Base-by-base conservation (phyloP, 2,888 invertebrate species). In the Azorinus chamasolen region DNA sequence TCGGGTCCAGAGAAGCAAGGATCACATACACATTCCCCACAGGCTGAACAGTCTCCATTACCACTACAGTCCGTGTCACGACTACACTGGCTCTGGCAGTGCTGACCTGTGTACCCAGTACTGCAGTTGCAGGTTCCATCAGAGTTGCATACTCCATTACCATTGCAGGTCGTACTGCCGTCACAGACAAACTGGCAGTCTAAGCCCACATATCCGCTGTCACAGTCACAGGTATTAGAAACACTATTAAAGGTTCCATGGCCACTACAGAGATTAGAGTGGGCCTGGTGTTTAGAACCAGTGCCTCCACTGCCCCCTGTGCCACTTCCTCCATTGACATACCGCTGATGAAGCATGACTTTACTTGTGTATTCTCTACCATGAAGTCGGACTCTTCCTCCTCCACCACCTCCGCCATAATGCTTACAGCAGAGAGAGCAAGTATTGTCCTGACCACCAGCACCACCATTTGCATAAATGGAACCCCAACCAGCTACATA, bases 401-500 rank as follows among this genome's bases (percentile, higher is more conserved):
- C 89, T n/a, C 83, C 84, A 20, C 88, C 89, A 24, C 88, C 88
- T 24, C 87, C 88, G 10, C 88, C 88, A 58, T 74, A 45, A 51
- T 85, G 72, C 5, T 10, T 20, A 25, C 77, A 71, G 41, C 79
- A 82, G 50, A 10, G 16, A 24, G 10, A 43, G 25, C 43, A 22
- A 4, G 43, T 14, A 20, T 54, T 50, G 5, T 51, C n/a, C 39
- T 73, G 69, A 18, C 62, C 57, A 5, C 62, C 50, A 16, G 62
- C 84, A 2, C 87, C 88, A 46, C 89, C 89, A 51, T 55, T 59
- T 1, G 86, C 84, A 46, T 58, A 37, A 5, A 86, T n/a, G 12
- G 14, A 25, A 10, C 89, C 89, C 83, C 89, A 85, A 1, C 89
- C 89, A 58, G 87, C 84, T n/a, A 87, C 59, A n/a, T 83, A 54